phyloP scores from a whole-genome alignment of 1,140 invertebrate genomes.

The Dolichoris vasculosae region DNA sequence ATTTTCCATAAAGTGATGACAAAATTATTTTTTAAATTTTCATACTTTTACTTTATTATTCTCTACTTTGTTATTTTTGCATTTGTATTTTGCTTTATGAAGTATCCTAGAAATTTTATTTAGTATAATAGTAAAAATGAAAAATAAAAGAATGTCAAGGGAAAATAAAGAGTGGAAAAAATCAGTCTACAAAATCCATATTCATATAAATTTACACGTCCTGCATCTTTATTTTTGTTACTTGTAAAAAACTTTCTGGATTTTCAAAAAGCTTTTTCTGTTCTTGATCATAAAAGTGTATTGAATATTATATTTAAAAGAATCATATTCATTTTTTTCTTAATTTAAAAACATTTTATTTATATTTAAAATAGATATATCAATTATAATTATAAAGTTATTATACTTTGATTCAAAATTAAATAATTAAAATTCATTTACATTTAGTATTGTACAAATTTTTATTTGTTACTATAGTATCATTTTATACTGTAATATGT shows the following conservation, averaged over 20 bases:
- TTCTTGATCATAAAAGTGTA: conserved; percentile 27
- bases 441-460: too few species aligned
- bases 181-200: conserved; percentile 42
- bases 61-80: conserved; percentile 1
- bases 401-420: too few species aligned
- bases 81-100: conserved; percentile 38
- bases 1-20: background rate
- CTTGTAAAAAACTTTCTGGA: conserved; percentile 30
- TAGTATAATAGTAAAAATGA: conserved; percentile 47
- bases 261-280: conserved; percentile 29
- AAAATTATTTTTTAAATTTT: background rate
- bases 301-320: conserved; percentile 32
- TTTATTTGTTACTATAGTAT: too few species aligned
- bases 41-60: conserved; percentile 39
- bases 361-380: too few species aligned
- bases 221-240: conserved; percentile 45
- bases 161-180: conserved; percentile 21
- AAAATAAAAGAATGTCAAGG: background rate
- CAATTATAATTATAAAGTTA: too few species aligned
- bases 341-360: too few species aligned
- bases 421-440: too few species aligned
- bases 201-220: conserved; percentile 52
- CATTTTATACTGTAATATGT: too few species aligned
- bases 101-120: conserved; percentile 58
- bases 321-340: too few species aligned